Percentiles rank a stretch among this genome's conserved stretches.
These are phyloP conservation scores for Microcebus tavaratra DNA, from an alignment of 2,113 vertebrate genomes.

Conservation along the genomic window DNA sequence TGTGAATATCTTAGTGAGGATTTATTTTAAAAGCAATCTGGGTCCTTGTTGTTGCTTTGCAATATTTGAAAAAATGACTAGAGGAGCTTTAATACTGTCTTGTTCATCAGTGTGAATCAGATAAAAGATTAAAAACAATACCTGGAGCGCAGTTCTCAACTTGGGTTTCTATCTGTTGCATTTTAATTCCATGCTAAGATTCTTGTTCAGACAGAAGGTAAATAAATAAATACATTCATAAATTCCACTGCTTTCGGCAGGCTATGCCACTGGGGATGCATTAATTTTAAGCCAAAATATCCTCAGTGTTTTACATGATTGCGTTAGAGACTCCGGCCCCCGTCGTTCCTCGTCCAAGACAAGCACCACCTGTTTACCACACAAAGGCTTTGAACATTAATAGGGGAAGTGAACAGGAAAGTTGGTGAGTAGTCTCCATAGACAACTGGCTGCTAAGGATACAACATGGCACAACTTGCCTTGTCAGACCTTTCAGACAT, in stretches of 20 bases:
- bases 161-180: conserved; percentile 61
- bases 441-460: background rate
- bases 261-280: background rate
- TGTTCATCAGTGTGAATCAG: conserved; percentile 64
- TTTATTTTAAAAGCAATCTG: conserved; percentile 59
- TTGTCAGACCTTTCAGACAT: background rate
- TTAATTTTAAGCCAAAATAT: conserved; percentile 66
- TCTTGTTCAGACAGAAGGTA: conserved; percentile 53
- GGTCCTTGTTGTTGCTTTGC: background rate
- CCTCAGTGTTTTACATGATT: background rate
- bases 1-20: conserved; percentile 65
- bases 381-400: background rate
- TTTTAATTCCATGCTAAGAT: conserved; percentile 72
- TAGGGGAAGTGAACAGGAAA: background rate
- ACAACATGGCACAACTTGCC: background rate
- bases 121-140: conserved; percentile 69
- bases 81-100: conserved; percentile 42
- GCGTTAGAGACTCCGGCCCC: background rate
- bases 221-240: conserved; percentile 64
- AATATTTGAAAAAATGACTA: conserved; percentile 55
- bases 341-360: conserved; percentile 28
- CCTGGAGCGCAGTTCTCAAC: background rate
- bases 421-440: background rate
- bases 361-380: background rate
- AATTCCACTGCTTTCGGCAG: conserved; percentile 53